These are phyloP conservation scores for Uropetala carovei DNA, from an alignment of 2,888 invertebrate genomes.

Conservation along the genomic window DNA sequence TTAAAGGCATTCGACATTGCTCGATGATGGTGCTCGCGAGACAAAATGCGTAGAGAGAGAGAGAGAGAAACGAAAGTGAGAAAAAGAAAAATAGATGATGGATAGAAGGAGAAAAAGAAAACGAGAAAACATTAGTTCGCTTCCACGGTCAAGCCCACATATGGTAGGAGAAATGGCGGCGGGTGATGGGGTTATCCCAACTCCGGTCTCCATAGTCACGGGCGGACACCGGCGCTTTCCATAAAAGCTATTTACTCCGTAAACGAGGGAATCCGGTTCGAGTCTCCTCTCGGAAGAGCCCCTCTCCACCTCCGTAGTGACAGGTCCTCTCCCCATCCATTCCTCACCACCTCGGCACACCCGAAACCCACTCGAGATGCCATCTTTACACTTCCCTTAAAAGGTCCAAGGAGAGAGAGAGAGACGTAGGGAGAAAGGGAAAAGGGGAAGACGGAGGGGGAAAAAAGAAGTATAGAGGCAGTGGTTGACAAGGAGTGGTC, in stretches of 20 bases:
- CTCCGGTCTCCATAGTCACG: background rate
- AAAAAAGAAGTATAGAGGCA: background rate
- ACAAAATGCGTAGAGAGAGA: background rate
- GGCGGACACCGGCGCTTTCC: background rate
- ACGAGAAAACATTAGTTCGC: background rate
- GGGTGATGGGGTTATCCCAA: background rate
- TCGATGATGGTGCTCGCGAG: background rate
- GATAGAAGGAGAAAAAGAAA: too few species aligned
- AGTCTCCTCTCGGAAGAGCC: background rate
- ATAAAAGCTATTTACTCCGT: conserved; percentile 23
- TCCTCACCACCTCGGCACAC: conserved; percentile 32
- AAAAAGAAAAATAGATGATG: background rate
- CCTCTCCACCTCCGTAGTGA: background rate
- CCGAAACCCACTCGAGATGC: conserved; percentile 58
- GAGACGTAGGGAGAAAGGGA: background rate
- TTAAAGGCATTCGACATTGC: conserved; percentile 44
- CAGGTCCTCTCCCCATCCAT: background rate
- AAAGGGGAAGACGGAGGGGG: background rate
- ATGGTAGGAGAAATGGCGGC: background rate
- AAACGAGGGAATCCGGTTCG: conserved; percentile 54
- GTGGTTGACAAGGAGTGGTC: background rate
- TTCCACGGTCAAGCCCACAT: too few species aligned
- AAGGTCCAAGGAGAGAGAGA: conserved; percentile 1
- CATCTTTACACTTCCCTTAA: conserved; percentile 31
- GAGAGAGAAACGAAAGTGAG: background rate